Base-by-base conservation (phyloP, 2,888 invertebrate species). In the Dasysyrphus albostriatus region DNA sequence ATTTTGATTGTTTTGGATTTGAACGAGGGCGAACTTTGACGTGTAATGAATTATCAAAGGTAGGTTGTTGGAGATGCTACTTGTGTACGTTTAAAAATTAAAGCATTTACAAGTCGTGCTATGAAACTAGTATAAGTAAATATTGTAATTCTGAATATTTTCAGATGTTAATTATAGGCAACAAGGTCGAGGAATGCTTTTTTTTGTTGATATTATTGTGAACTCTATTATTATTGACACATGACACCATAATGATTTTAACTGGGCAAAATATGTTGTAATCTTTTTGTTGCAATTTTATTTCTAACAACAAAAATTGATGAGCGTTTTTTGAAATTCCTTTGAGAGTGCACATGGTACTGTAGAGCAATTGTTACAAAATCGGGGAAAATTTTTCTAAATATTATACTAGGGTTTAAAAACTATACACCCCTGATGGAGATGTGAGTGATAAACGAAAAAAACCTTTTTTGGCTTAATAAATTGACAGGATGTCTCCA, bases 31-130 rank as follows among this genome's bases (percentile, higher is more conserved):
- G 59, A 51, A 65, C 42, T 51, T 42, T 67, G 67, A 67, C 49
- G 79, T 56, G 70, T 49, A 29, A 84, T 84, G 83, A 65, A 58
- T 10, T 51, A 39, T 72, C 47, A 65, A 39, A 75, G 80, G 83
- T 83, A 56, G 12, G 79, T 69, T 39, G 10, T 32, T 63, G 14
- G 6, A 16, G 14, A 49, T 56, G 44, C 19, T 70, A 24, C 10
- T 37, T 54, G 37, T 14, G 24, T 65, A 7, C 10, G 19, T 32
- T 39, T 32, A 42, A 42, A 24, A 44, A 24, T 8, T 34, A 47
- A 47, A 19, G 7, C 19, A 14, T 67, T 24, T 44, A 29, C 29
- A 29, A 29, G 2, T 37, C 24, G 39, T 39, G 69, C 29, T 54
- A n/a, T n/a, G 51, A 54, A 14, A 65, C n/a, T 10, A 14, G 65